A percentile compares a stretch with the other conserved stretches of the same genome.
Evolutionary conservation across 2,113 vertebrate species (phyloP).

Genomic region (Cyanoliseus patagonus): DNA sequence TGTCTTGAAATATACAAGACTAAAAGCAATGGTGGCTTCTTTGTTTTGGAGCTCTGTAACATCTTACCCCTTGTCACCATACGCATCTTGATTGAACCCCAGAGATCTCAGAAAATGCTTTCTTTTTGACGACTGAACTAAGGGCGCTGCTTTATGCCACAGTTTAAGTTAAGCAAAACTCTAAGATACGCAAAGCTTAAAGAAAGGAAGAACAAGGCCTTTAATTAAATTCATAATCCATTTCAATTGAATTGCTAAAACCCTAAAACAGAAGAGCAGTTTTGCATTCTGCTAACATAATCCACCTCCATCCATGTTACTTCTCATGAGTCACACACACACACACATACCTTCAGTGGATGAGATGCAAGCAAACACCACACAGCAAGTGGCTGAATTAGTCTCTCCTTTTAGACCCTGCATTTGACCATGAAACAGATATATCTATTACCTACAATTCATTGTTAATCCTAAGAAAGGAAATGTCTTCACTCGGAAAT

Average conservation of each 20-base stretch:
- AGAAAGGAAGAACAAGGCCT: conserved; percentile 30
- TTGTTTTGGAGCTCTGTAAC: neutral
- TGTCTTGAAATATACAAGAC: neutral
- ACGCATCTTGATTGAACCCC: neutral
- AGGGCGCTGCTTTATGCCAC: neutral
- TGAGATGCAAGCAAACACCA: neutral
- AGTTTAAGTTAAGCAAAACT: conserved; percentile 48
- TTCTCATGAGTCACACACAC: neutral
- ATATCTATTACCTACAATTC: neutral
- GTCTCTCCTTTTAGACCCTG: neutral
- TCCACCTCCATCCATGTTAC: conserved; percentile 40
- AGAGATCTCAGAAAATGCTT: neutral
- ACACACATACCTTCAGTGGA: neutral
- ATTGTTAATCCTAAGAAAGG: neutral
- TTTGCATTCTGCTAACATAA: conserved; percentile 53
- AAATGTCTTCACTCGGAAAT: neutral
- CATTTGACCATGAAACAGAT: neutral
- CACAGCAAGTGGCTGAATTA: neutral
- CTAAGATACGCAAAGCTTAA: conserved; percentile 25
- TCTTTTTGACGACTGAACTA: neutral
- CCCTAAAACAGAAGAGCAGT: neutral
- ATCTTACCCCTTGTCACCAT: neutral
- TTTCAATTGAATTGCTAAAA: conserved; percentile 40
- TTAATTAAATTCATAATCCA: conserved; percentile 58
- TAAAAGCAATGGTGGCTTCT: neutral